These are phyloP conservation scores for Sinonovacula constricta DNA, from an alignment of 1,140 invertebrate species.

Conservation along the genomic window DNA sequence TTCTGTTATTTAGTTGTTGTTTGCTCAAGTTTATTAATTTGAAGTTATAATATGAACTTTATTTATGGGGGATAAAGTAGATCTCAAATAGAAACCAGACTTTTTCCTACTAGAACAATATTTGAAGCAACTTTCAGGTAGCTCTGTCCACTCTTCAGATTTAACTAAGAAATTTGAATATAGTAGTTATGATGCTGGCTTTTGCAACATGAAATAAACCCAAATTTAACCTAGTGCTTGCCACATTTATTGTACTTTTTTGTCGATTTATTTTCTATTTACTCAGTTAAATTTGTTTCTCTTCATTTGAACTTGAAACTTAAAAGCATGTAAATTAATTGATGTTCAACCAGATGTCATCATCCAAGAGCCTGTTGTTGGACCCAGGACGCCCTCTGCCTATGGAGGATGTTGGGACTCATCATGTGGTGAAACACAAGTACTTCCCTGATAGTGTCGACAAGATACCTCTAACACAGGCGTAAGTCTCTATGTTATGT, in stretches of 20 bases:
- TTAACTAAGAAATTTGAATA: too few species aligned
- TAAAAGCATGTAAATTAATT: too few species aligned
- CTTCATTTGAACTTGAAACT: not conserved
- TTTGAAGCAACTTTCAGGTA: too few species aligned
- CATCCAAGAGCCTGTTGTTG: slow-evolving; percentile 83
- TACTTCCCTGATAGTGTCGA: slow-evolving; percentile 92
- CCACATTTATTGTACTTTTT: slow-evolving; percentile 3
- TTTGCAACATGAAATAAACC: too few species aligned
- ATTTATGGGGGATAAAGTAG: too few species aligned
- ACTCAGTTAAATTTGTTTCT: not conserved
- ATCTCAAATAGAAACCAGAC: too few species aligned
- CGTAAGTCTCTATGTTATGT: slow-evolving; percentile 84
- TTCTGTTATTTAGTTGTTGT: too few species aligned
- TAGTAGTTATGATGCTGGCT: too few species aligned
- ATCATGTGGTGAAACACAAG: slow-evolving; percentile 84
- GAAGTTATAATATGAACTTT: too few species aligned
- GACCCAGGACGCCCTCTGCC: slow-evolving; percentile 89
- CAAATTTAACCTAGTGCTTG: too few species aligned
- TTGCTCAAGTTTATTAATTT: not conserved
- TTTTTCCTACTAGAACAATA: too few species aligned
- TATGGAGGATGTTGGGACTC: slow-evolving; percentile 83
- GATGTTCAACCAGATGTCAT: slow-evolving; percentile 41
- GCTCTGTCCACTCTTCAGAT: too few species aligned
- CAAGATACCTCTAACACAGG: slow-evolving; percentile 87
- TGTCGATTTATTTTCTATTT: not conserved